phyloP scores from a whole-genome alignment of 2,797 vertebrate species.

The Squalus acanthias region DNA sequence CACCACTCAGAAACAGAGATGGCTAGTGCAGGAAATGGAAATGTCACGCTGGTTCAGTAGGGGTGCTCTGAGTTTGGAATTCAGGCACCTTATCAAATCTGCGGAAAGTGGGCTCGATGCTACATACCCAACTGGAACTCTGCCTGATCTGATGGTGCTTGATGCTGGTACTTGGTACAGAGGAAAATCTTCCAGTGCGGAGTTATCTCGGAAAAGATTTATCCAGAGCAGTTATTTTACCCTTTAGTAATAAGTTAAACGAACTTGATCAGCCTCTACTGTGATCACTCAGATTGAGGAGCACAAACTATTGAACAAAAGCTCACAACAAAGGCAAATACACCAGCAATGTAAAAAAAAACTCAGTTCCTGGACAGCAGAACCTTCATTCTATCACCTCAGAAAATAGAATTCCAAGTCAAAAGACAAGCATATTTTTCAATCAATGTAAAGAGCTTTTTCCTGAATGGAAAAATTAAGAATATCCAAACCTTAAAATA shows the following conservation, averaged over 20 bases:
- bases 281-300: not conserved
- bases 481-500: not conserved
- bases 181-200: not conserved
- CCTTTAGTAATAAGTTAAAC: not conserved
- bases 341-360: not conserved
- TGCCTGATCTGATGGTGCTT: conserved; percentile 18
- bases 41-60: conserved; percentile 35
- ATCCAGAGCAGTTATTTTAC: conserved; percentile 24
- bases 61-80: conserved; percentile 14
- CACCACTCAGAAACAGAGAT: conserved; percentile 35
- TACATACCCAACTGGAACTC: not conserved
- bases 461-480: not conserved
- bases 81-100: conserved; percentile 13
- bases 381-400: not conserved
- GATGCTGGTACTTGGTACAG: conserved; percentile 35
- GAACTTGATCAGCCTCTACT: not conserved
- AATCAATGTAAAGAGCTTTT: not conserved
- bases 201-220: not conserved
- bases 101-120: not conserved
- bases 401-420: not conserved
- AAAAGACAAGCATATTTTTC: not conserved
- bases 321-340: not conserved
- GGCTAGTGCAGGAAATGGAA: conserved; percentile 37
- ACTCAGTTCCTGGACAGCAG: not conserved
- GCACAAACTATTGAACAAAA: not conserved